phyloP scores from a whole-genome alignment of 2,113 vertebrate genomes.

The Coracopsis vasa region DNA sequence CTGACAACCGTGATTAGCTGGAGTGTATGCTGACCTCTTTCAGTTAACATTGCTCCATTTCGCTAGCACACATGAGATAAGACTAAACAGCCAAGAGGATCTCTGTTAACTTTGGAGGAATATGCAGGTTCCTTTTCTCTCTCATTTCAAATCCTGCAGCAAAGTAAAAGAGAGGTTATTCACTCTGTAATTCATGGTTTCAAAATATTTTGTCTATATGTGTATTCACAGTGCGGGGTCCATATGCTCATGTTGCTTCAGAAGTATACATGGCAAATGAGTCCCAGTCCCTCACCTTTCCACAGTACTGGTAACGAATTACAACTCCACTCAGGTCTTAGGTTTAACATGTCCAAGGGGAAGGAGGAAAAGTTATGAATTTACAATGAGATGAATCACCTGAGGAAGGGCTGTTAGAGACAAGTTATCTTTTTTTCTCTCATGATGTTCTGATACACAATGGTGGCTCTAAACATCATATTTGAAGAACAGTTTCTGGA shows the following conservation, averaged over 20 bases:
- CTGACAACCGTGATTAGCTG: constrained; percentile 6
- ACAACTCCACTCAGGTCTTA: neutral
- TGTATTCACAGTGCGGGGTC: neutral
- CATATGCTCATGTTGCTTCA: neutral
- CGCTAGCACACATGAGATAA: neutral
- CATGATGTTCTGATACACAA: neutral
- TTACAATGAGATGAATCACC: neutral
- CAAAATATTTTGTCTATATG: neutral
- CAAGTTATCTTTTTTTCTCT: neutral
- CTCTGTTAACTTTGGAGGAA: neutral
- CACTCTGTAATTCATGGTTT: neutral
- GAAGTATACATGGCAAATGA: neutral
- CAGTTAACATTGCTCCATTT: constrained; percentile 15
- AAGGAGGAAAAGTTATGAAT: neutral
- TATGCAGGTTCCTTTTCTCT: neutral
- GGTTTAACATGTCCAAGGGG: neutral
- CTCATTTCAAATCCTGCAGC: neutral
- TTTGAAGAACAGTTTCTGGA: neutral
- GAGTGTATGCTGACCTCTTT: constrained; percentile 31
- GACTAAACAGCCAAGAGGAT: neutral
- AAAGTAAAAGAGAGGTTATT: neutral
- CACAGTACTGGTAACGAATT: neutral
- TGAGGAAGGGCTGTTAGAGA: neutral
- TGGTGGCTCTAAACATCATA: neutral
- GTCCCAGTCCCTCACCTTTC: neutral